A percentile compares a stretch with the other conserved stretches of the same genome.
phyloP scores from a whole-genome alignment of 2,888 invertebrate genomes.

The Pomacea canaliculata region DNA sequence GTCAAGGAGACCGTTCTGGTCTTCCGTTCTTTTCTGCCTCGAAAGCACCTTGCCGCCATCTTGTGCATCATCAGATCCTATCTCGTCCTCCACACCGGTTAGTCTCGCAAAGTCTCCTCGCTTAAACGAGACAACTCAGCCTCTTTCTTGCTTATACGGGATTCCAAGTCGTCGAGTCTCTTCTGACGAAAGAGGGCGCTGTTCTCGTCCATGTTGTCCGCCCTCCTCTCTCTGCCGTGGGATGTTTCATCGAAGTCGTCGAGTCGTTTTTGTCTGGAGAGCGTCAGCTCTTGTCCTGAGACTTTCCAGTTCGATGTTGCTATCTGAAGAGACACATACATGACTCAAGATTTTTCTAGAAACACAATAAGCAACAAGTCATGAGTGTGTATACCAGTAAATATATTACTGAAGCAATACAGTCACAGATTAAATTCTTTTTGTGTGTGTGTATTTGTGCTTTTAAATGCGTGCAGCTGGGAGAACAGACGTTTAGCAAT shows the following conservation, averaged over 20 bases:
- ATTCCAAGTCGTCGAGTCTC: background rate
- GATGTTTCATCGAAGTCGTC: background rate
- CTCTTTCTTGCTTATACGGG: background rate
- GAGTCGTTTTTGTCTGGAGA: constrained; percentile 13
- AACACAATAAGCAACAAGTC: no score
- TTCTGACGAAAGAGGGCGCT: constrained; percentile 10
- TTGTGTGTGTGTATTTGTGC: no score
- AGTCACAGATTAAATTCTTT: no score
- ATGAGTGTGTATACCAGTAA: no score
- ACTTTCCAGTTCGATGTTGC: no score
- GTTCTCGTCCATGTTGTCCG: background rate
- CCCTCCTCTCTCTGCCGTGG: background rate
- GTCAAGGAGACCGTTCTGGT: background rate
- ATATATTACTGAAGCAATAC: no score
- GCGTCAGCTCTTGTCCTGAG: background rate
- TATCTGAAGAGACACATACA: no score
- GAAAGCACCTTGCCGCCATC: background rate
- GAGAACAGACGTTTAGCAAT: no score
- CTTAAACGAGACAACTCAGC: background rate
- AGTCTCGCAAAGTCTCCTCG: background rate
- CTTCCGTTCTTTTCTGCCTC: background rate
- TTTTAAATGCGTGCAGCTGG: no score
- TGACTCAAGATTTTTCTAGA: no score
- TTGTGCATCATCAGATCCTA: background rate
- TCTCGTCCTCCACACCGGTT: background rate